Percentiles rank a stretch among this genome's conserved stretches.
phyloP scores from a whole-genome alignment of 2,113 vertebrate genomes.

The Natator depressus region DNA sequence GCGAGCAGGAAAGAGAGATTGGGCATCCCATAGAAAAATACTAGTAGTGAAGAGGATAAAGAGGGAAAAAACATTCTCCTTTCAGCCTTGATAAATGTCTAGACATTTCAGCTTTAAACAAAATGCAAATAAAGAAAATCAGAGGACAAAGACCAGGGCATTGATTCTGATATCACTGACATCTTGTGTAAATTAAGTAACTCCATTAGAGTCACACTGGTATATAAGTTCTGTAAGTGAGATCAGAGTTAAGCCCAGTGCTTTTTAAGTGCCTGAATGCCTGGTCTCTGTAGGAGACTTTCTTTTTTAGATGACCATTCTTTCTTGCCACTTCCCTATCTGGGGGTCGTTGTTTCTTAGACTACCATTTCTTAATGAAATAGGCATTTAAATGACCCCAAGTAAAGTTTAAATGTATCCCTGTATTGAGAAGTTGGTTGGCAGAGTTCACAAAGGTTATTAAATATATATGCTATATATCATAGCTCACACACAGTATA shows the following conservation, averaged over 20 bases:
- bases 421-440: rapidly evolving
- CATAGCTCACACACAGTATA: background rate
- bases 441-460: background rate
- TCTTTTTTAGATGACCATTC: background rate
- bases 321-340: background rate
- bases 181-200: background rate
- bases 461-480: background rate
- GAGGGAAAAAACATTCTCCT: constrained; percentile 28
- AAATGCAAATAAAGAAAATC: background rate
- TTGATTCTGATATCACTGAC: background rate
- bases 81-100: background rate
- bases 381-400: background rate
- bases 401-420: background rate
- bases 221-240: rapidly evolving
- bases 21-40: background rate
- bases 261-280: background rate
- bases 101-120: background rate
- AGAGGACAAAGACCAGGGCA: constrained; percentile 26
- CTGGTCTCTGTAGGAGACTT: background rate
- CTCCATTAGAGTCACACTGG: background rate
- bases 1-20: background rate
- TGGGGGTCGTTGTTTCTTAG: background rate
- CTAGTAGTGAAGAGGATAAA: background rate
- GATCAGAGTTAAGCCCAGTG: background rate
- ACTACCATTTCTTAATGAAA: background rate